Evolutionary conservation across 2,113 vertebrate genomes (phyloP).

Genomic region (Suncus etruscus): DNA sequence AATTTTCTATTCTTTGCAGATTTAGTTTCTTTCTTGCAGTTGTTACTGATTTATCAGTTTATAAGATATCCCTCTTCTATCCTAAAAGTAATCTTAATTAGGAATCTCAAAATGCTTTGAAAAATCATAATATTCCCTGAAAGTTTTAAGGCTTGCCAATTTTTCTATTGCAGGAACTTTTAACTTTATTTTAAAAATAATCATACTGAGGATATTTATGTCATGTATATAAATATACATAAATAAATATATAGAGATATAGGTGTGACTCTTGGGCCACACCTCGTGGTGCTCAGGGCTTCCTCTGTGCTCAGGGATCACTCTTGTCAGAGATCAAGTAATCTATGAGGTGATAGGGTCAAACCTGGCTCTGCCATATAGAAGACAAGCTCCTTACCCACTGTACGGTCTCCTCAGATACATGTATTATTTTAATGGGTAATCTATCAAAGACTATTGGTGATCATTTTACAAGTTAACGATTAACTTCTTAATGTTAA

Average conservation of each 20-base stretch:
- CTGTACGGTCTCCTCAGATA: background rate
- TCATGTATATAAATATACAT: too few species aligned
- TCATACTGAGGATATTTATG: background rate
- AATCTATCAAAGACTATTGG: conserved; percentile 64
- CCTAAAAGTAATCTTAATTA: conserved; percentile 78
- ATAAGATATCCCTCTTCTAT: conserved; percentile 65
- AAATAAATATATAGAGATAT: too few species aligned
- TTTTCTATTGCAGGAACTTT: conserved; percentile 53
- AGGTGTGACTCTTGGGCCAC: too few species aligned
- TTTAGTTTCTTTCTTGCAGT: conserved; percentile 77
- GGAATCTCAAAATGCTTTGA: conserved; percentile 76
- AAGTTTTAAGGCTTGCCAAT: conserved; percentile 73
- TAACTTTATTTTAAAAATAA: conserved; percentile 67
- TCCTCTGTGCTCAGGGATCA: too few species aligned
- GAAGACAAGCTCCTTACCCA: too few species aligned
- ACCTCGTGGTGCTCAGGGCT: too few species aligned
- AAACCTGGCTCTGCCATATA: too few species aligned
- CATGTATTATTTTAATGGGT: conserved; percentile 73
- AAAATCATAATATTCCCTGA: conserved; percentile 73
- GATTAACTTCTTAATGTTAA: conserved; percentile 63
- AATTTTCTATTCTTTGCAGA: conserved; percentile 77
- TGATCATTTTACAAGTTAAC: conserved; percentile 68
- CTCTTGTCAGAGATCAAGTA: too few species aligned
- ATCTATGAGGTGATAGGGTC: too few species aligned
- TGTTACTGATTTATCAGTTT: conserved; percentile 76